Evolutionary conservation across 2,888 invertebrate species (phyloP), one percentile per base, ranked within the genome.

Genomic region (Malacosoma neustria): DNA sequence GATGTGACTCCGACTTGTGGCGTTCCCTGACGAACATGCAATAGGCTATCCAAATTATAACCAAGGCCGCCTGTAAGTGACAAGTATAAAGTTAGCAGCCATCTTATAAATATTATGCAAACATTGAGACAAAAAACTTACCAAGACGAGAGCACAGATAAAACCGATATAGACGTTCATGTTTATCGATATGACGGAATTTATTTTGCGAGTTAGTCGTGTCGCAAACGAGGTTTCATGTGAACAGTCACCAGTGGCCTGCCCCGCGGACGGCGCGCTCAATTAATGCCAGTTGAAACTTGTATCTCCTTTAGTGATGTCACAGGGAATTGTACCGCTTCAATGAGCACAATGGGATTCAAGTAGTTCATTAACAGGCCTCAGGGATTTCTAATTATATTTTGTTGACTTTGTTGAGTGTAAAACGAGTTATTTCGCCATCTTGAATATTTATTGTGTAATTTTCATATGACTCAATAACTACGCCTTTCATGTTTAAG

Each of bases 1-100:
- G 82, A 38, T 63, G 61, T 11, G 36, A 43, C 39, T 79, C 76
- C 0, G 76, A 69, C 41, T 73, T 81, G 46, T 76, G 79, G 13
- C 71, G 61, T 41, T 85, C 84, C 38, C 68, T 69, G 40, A 71
- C 55, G 48, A 85, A 85, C 81, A 85, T 76, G 50, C 80, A 82
- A 54, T 74, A 84, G 3, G 74, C 65, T 55, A 85, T 72, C 77
- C 79, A 84, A 29, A 54, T 53, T 14, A 80, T 38, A 29, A 81
- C 67, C 9, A 81, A 41, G 11, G 57, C 61, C 12, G 81, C 76
- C 84, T 84, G 75, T 15, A 50, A 52, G 46, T 30, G 33, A 33
- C 33, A 40, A 35, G 13, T 13, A 36, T 32, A 34, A 13, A 14
- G 30, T 9, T 33, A 14, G 9, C 34, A 29, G 29, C 13, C 11